phyloP scores from a whole-genome alignment of 2,888 invertebrate species.

The Lycophotia porphyrea region DNA sequence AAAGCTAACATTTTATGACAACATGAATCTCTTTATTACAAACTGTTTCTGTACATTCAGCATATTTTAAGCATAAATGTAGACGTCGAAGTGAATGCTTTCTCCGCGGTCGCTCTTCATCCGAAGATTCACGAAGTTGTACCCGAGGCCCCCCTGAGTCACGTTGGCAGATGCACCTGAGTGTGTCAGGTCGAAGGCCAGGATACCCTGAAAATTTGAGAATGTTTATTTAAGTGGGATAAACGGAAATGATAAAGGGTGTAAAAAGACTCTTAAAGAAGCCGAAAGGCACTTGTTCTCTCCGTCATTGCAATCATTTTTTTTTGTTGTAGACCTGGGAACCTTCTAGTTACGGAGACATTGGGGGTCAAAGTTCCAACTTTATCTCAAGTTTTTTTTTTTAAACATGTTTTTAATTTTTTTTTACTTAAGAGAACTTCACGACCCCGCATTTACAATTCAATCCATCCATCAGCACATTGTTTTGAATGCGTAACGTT shows the following conservation, averaged over 20 bases:
- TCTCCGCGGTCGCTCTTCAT: slow-evolving; percentile 80
- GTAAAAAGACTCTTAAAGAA: no score
- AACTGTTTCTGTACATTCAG: background rate
- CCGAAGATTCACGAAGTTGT: slow-evolving; percentile 76
- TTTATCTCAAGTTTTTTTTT: no score
- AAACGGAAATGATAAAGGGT: background rate
- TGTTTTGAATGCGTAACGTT: no score
- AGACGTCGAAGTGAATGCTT: slow-evolving; percentile 76
- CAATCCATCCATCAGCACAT: no score
- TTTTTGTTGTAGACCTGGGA: no score
- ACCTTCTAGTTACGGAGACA: no score
- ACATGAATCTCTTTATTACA: slow-evolving; percentile 17
- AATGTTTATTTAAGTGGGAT: slow-evolving; percentile 17
- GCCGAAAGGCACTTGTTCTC: no score
- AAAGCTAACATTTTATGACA: background rate
- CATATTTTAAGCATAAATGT: slow-evolving; percentile 75
- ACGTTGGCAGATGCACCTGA: slow-evolving; percentile 78
- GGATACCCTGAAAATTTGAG: slow-evolving; percentile 73
- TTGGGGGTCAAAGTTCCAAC: no score
- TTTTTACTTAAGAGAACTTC: no score
- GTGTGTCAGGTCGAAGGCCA: slow-evolving; percentile 69
- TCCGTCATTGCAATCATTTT: no score
- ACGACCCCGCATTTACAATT: no score
- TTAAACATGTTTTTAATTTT: no score
- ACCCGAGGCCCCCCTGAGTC: slow-evolving; percentile 80